Base-by-base conservation (phyloP, 1,140 invertebrate genomes). In the Cryptotermes secundus region DNA sequence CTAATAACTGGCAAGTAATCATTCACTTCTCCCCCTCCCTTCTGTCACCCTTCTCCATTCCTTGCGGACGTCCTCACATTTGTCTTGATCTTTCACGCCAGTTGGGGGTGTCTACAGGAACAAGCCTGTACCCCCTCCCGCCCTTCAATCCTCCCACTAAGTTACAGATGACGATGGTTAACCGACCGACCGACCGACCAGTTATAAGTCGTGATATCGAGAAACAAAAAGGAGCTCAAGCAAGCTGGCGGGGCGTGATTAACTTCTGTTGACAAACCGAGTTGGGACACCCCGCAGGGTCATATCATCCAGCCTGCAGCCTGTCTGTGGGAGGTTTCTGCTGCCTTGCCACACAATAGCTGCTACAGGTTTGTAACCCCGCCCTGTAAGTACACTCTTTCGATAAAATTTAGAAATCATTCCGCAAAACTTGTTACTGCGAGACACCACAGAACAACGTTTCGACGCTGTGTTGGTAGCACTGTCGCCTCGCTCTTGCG, bases 251-350 rank as follows among this genome's bases (percentile, higher is more conserved):
- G 34, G 80, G 34, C 80, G 34, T 24, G 22, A 81, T 22, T n/a
- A 42, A 81, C 80, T 81, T 81, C 80, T 81, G 80, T 81, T 81
- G 80, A 81, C 80, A 81, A 35, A 81, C 80, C 6, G 80, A 35
- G 80, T 22, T 12, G 34, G 22, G 80, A 81, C 80, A 35, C 80
- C 80, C 80, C 34, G 80, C 80, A 9, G 80, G 19, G 34, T 72
- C 26, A 26, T 72, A 72, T 72, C 59, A 72, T 42, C 80, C 22
- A 81, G 4, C 38, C n/a, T 72, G n/a, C 26, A 6, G 59, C n/a
- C 59, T 72, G 59, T 72, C 59, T 16, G 59, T 72, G 59, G 59
- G 59, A 72, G 59, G 59, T 72, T 72, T 72, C 59, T 26, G 59
- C 3, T 72, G 26, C 59, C 59, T 31, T 26, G 26, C 26, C n/a